Evolutionary conservation across 2,113 vertebrate species (phyloP).

Genomic region (Serilophus lunatus): DNA sequence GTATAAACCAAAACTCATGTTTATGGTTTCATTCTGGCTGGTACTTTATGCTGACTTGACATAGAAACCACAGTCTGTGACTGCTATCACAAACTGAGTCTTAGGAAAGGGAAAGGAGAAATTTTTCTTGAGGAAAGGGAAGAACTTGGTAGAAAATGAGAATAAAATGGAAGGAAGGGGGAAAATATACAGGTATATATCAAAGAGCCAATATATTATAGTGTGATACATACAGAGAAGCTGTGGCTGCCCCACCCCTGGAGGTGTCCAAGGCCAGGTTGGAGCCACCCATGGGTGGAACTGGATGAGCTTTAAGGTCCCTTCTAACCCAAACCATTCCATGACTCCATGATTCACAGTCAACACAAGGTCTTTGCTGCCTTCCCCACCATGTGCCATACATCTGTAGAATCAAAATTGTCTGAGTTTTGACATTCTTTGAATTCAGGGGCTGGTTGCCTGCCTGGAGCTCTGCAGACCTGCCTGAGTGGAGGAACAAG

Average conservation of each 20-base stretch:
- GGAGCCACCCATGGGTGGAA: not conserved
- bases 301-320: not conserved
- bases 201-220: not conserved
- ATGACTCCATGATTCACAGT: not conserved
- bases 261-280: not conserved
- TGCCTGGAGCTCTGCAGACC: not conserved
- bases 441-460: not conserved
- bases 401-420: not conserved
- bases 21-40: not conserved
- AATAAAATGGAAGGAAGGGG: not conserved
- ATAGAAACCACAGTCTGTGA: not conserved
- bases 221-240: not conserved
- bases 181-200: not conserved
- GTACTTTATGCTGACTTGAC: not conserved
- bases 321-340: not conserved
- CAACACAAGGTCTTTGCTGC: not conserved
- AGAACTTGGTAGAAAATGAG: not conserved
- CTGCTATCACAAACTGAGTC: not conserved
- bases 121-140: not conserved
- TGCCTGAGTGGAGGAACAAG: not conserved
- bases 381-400: not conserved
- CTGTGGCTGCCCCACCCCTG: not conserved
- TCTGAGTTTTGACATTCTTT: not conserved
- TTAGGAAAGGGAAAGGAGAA: not conserved
- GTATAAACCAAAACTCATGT: not conserved